Evolutionary conservation across 1,140 invertebrate species (phyloP), one percentile per base, ranked within the genome.

Genomic region (Polypedilum pembai): DNA sequence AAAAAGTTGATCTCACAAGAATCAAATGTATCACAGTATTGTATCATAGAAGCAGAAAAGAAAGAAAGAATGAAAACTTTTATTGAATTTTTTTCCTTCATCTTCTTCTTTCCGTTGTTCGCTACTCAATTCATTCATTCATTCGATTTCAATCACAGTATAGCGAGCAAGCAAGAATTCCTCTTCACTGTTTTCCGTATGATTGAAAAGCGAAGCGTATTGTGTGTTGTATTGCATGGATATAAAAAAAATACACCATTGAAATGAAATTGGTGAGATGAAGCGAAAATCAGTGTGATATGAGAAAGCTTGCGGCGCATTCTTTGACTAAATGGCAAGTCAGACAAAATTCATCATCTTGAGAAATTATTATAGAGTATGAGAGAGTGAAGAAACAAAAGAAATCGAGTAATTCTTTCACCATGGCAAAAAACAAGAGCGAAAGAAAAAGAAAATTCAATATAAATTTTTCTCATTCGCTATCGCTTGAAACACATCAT

Each of bases 401-500:
- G 24, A 33, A 33, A 33, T 33, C 24, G 24, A 33, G 24, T 33
- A 33, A n/a, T n/a, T 33, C 5, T 33, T 33, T 33, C 24, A 33
- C 24, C 65, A 69, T 10, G 20, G 65, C 65, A 69, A 69, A n/a
- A 69, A 20, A 69, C n/a, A 69, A 69, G 10, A 69, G 18, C 8
- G n/a, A 17, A 69, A 69, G 5, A 69, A 69, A 69, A 69, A 20
- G 17, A 69, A 69, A 21, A 69, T 20, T 69, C 65, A 20, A 20
- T 69, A 20, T 69, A 56, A 56, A 56, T 69, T 69, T 69, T 69
- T n/a, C 65, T 20, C 20, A 3, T 20, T 69, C 20, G 17, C 17
- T 69, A 69, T 69, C 65, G 17, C 65, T 21, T 18, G 20, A 69
- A 20, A 69, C 65, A 69, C 65, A 69, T 69, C 65, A 69, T 69